Conservation (phyloP, 2,888 invertebrate genomes). For the Perizoma affinitatum region DNA sequence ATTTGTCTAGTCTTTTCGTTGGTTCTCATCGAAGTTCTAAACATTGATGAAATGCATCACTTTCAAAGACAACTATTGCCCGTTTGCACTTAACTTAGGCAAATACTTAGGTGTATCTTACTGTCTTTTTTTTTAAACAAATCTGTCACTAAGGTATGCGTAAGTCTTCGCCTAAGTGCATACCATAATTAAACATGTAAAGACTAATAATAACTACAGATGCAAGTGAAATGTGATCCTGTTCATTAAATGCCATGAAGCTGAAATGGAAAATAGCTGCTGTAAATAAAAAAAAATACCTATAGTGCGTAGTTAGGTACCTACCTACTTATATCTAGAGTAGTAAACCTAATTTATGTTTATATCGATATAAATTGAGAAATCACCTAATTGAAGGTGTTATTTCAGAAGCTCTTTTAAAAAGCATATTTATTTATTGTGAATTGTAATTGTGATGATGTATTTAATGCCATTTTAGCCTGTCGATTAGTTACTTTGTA, state of each 20-base stretch:
- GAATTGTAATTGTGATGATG: constrained; percentile 75
- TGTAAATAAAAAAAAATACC: constrained; percentile 60
- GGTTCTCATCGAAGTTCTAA: constrained; percentile 1
- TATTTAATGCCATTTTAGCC: constrained; percentile 81
- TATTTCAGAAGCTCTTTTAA: constrained; percentile 33
- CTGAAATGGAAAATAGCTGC: constrained; percentile 46
- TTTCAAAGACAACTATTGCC: not conserved
- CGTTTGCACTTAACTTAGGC: too few species aligned
- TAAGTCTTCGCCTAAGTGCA: too few species aligned
- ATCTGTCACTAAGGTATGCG: too few species aligned
- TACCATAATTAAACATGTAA: too few species aligned
- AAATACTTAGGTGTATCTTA: too few species aligned
- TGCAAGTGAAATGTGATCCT: constrained; percentile 43
- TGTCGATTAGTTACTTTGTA: constrained; percentile 71
- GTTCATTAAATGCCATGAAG: constrained; percentile 48
- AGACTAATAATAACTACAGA: not conserved
- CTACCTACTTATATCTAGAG: constrained; percentile 34
- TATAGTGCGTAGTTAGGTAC: constrained; percentile 36
- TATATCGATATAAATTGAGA: constrained; percentile 21
- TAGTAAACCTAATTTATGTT: constrained; percentile 28
- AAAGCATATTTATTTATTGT: constrained; percentile 56
- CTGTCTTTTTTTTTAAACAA: too few species aligned
- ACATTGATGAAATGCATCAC: constrained; percentile 1
- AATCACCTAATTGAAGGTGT: constrained; percentile 22
- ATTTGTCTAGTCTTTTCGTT: not conserved